phyloP scores from a whole-genome alignment of 2,888 invertebrate genomes.

The Odiellus spinosus region DNA sequence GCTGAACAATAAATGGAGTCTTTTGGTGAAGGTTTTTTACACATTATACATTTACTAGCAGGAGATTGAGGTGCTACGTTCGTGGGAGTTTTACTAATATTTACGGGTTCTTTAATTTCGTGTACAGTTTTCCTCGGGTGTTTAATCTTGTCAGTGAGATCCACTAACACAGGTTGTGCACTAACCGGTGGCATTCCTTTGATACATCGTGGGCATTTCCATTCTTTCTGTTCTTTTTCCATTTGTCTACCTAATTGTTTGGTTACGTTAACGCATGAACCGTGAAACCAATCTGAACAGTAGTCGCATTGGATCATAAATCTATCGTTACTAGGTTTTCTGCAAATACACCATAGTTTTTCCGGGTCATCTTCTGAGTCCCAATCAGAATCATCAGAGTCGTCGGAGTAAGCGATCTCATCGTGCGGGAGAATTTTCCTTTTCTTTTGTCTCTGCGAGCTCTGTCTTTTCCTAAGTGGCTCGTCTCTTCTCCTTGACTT shows the following conservation, averaged over 20 bases:
- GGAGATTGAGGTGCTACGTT: too few relatives aligned
- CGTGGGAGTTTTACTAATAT: too few relatives aligned
- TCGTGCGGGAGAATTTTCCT: conserved; percentile 28
- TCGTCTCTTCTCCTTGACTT: background rate
- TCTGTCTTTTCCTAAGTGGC: too few relatives aligned
- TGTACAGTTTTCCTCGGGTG: too few relatives aligned
- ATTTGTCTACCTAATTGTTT: conserved; percentile 62
- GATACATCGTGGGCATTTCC: conserved; percentile 72
- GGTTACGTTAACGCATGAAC: conserved; percentile 87
- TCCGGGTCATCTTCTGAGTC: conserved; percentile 68
- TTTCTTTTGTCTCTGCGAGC: too few relatives aligned
- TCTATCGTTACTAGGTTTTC: conserved; percentile 79
- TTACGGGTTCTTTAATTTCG: too few relatives aligned
- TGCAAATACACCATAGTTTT: conserved; percentile 86
- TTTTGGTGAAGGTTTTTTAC: conserved; percentile 21
- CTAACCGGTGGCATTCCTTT: conserved; percentile 27
- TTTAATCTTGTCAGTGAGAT: too few relatives aligned
- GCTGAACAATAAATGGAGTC: conserved; percentile 66
- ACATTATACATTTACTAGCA: conserved; percentile 17
- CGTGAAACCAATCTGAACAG: conserved; percentile 95
- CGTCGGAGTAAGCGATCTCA: conserved; percentile 33
- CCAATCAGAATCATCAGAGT: conserved; percentile 36
- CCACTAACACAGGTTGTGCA: too few relatives aligned
- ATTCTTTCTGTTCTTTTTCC: conserved; percentile 72
- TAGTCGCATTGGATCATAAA: conserved; percentile 96